Percentiles rank a stretch among this genome's conserved stretches.
Evolutionary conservation across 2,888 invertebrate genomes (phyloP).

Genomic region (Oscheius onirici): DNA sequence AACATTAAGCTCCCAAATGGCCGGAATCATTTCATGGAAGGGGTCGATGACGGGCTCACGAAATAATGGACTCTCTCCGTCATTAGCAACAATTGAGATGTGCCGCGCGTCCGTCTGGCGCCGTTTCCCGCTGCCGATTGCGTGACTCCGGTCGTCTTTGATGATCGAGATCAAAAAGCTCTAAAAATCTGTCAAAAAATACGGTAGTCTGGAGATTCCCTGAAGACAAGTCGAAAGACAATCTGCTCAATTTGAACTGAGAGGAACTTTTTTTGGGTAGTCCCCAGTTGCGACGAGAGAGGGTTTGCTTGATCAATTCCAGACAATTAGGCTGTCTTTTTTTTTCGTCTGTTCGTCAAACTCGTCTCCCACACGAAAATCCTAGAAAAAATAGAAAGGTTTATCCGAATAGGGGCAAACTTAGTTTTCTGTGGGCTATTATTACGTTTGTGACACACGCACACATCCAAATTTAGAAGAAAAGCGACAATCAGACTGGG

Average conservation of each 20-base stretch:
- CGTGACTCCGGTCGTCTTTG: conserved; percentile 20
- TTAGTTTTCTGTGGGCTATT: conserved; percentile 26
- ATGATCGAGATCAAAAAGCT: neutral
- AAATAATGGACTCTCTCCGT: conserved; percentile 28
- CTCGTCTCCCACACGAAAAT: too few species aligned
- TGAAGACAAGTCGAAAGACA: too few species aligned
- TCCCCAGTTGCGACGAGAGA: too few species aligned
- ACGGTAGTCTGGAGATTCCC: too few species aligned
- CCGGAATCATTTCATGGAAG: conserved; percentile 23
- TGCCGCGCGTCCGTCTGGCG: conserved; percentile 14
- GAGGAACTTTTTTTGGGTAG: too few species aligned
- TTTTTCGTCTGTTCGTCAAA: neutral
- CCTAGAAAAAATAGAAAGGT: neutral
- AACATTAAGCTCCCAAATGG: conserved; percentile 15
- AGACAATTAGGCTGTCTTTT: conserved; percentile 2
- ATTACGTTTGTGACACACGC: conserved; percentile 25
- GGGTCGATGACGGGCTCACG: conserved; percentile 23
- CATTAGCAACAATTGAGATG: conserved; percentile 33
- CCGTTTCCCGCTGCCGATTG: conserved; percentile 14
- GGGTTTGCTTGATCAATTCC: neutral
- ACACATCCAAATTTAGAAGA: neutral
- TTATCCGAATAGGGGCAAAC: conserved; percentile 27
- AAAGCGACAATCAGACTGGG: conserved; percentile 6
- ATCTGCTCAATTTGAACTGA: too few species aligned
- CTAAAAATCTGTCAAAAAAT: too few species aligned